Conservation (phyloP, 2,797 vertebrate species). For the Halcyon badia region DNA sequence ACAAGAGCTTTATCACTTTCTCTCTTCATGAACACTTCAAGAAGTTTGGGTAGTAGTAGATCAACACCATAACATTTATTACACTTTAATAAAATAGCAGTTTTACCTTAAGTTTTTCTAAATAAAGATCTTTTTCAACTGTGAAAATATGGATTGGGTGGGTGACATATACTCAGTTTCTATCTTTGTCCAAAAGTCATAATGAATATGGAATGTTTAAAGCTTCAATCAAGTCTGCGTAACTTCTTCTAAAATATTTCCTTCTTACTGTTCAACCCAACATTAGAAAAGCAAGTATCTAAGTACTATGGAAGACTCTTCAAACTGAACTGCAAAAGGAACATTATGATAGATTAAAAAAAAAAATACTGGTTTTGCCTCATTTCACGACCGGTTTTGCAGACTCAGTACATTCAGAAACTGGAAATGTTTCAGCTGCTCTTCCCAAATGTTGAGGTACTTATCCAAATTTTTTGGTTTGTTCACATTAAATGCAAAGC, state of each 20-base stretch:
- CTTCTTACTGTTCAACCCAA: not conserved
- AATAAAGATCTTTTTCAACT: not conserved
- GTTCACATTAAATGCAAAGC: not conserved
- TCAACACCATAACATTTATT: not conserved
- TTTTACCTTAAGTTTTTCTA: not conserved
- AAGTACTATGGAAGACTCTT: not conserved
- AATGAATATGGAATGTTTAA: not conserved
- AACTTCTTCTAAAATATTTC: not conserved
- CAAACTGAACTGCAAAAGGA: not conserved
- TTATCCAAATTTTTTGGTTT: conserved; percentile 30
- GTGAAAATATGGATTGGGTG: not conserved
- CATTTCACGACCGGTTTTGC: not conserved
- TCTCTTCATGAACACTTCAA: not conserved
- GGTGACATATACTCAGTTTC: not conserved
- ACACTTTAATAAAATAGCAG: not conserved
- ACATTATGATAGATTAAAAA: not conserved
- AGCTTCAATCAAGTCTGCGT: not conserved
- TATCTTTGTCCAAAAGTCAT: not conserved
- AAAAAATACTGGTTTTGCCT: not conserved
- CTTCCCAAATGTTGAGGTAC: conserved; percentile 15
- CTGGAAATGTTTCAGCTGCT: conserved; percentile 18
- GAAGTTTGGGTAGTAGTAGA: not conserved
- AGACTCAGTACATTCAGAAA: conserved; percentile 8
- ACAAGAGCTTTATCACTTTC: not conserved
- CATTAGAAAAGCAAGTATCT: not conserved